A percentile compares a stretch with the other conserved stretches of the same genome.
Conservation (phyloP, 2,888 invertebrate species). For the Bruchidius siliquastri region DNA sequence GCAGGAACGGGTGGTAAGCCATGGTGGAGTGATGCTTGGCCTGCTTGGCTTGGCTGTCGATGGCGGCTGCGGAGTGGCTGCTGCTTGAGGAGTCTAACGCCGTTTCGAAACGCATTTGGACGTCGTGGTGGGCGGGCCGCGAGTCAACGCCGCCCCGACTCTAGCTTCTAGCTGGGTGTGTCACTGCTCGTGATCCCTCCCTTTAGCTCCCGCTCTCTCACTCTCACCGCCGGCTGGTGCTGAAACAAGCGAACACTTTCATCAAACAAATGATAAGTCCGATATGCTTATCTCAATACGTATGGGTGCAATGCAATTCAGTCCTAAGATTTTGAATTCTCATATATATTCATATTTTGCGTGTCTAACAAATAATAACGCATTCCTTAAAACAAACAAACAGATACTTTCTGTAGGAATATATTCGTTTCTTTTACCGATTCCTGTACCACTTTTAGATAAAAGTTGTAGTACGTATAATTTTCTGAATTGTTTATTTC, state of each 20-base stretch:
- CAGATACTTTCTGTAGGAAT: too few species aligned
- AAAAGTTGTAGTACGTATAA: too few species aligned
- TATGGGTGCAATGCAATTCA: too few species aligned
- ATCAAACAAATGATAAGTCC: too few species aligned
- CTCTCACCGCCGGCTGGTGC: background rate
- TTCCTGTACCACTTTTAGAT: too few species aligned
- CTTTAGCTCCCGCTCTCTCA: background rate
- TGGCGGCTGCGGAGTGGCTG: conserved; percentile 29
- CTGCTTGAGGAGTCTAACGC: conserved; percentile 47
- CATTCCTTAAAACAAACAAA: too few species aligned
- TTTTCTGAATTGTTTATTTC: too few species aligned
- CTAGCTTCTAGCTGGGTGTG: background rate
- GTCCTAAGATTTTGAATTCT: too few species aligned
- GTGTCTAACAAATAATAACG: too few species aligned
- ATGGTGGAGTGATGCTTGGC: conserved; percentile 50
- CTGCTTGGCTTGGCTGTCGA: background rate
- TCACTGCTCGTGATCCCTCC: background rate
- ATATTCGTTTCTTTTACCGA: too few species aligned
- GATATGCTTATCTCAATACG: too few species aligned
- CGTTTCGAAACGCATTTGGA: conserved; percentile 53
- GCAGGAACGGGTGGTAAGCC: conserved; percentile 83
- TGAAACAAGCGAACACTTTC: background rate
- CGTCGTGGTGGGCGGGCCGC: conserved; percentile 2
- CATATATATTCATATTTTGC: too few species aligned
- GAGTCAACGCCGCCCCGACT: background rate